These are phyloP conservation scores for Apis mellifera DNA, from an alignment of 1,140 invertebrate species.

Conservation along the genomic window DNA sequence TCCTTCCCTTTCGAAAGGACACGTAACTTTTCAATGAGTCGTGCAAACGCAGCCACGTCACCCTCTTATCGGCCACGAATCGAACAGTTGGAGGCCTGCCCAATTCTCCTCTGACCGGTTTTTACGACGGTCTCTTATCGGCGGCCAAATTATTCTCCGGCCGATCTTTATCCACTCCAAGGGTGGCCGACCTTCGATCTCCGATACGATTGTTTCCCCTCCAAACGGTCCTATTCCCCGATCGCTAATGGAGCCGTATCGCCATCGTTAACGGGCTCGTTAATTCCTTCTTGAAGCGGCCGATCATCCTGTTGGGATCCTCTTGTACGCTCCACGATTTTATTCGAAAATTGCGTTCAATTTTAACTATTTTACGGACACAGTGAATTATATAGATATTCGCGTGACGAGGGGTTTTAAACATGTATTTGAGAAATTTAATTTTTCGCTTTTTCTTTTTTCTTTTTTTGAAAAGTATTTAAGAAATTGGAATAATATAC, in stretches of 20 bases:
- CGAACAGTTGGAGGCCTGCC: constrained; percentile 1
- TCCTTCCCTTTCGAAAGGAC: too few relatives aligned
- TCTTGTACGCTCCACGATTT: neutral
- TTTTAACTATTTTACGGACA: neutral
- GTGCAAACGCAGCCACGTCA: constrained; percentile 19
- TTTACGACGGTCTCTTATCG: constrained; percentile 37
- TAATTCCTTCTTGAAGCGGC: constrained; percentile 17
- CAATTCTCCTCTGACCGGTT: constrained; percentile 11
- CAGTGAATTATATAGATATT: too few relatives aligned
- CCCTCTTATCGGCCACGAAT: constrained; percentile 24
- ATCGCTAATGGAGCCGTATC: neutral
- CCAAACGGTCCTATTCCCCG: neutral
- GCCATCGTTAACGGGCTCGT: neutral
- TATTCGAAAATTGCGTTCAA: neutral
- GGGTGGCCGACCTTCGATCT: constrained; percentile 21
- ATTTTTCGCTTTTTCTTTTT: too few relatives aligned
- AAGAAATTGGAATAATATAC: too few relatives aligned
- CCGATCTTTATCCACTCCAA: constrained; percentile 11
- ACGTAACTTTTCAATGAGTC: constrained; percentile 46
- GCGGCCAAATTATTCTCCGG: too few relatives aligned
- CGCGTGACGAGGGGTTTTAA: too few relatives aligned
- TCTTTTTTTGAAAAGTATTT: too few relatives aligned
- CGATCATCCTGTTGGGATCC: constrained; percentile 1
- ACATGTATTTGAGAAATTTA: too few relatives aligned
- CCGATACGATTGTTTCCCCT: constrained; percentile 4